These are phyloP conservation scores for Oscarella lobularis DNA, from an alignment of 37 sponge, comb jelly and placozoan genomes.

Conservation along the genomic window DNA sequence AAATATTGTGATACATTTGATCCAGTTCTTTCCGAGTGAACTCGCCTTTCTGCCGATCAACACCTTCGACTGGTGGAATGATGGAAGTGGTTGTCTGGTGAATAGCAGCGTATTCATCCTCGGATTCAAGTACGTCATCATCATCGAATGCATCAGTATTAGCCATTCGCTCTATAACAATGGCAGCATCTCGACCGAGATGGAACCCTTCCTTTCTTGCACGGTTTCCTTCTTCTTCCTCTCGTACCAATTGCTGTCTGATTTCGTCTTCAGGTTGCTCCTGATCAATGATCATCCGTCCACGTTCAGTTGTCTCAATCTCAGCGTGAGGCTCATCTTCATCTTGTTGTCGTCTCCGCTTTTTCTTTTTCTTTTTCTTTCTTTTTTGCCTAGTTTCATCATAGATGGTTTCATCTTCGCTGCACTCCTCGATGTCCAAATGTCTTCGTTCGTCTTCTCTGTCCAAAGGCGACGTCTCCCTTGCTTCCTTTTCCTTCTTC, in stretches of 20 bases:
- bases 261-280: too few relatives aligned
- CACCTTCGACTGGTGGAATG: too few relatives aligned
- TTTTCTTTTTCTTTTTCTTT: not conserved
- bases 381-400: not conserved
- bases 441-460: not conserved
- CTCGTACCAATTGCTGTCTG: too few relatives aligned
- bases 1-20: not conserved
- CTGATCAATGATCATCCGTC: too few relatives aligned
- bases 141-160: not conserved
- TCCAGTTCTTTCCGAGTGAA: not conserved
- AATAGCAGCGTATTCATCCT: not conserved
- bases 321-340: too few relatives aligned
- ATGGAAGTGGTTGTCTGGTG: not conserved
- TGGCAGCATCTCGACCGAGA: not conserved
- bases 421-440: not conserved
- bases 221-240: too few relatives aligned
- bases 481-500: not conserved
- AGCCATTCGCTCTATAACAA: not conserved
- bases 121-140: not conserved
- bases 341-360: too few relatives aligned
- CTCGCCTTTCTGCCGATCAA: not conserved
- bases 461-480: too few relatives aligned
- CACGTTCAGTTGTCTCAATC: too few relatives aligned
- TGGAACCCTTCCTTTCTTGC: too few relatives aligned
- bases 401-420: not conserved